Conservation (phyloP, 1,140 invertebrate species). For the Antheraea mylitta region DNA sequence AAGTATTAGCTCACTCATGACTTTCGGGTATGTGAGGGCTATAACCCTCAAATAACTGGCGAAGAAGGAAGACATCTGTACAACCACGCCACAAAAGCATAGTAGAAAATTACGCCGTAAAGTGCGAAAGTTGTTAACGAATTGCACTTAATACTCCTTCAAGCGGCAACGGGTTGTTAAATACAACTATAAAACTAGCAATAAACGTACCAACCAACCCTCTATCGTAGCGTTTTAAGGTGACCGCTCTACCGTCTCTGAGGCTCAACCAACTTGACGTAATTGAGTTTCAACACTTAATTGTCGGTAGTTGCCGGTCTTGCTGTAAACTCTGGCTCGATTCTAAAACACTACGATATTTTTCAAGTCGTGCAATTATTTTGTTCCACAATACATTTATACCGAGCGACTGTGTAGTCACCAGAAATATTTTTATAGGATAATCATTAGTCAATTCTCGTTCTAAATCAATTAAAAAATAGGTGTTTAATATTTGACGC, state of each 20-base stretch:
- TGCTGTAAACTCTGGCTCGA: slow-evolving; percentile 41
- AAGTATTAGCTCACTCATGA: too few relatives aligned
- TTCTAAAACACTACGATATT: slow-evolving; percentile 13
- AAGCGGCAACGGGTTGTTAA: slow-evolving; percentile 3
- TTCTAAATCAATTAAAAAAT: too few relatives aligned
- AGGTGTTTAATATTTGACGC: too few relatives aligned
- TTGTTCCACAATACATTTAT: not conserved
- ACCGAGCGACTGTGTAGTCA: too few relatives aligned
- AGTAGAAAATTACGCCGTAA: not conserved
- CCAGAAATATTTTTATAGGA: too few relatives aligned
- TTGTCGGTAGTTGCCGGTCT: slow-evolving; percentile 59
- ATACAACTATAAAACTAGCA: slow-evolving; percentile 6
- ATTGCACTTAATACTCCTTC: not conserved
- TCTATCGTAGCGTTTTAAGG: slow-evolving; percentile 25
- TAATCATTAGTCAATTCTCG: too few relatives aligned
- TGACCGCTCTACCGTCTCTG: slow-evolving; percentile 6
- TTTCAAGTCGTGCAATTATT: not conserved
- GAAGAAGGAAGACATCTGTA: not conserved
- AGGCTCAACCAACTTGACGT: slow-evolving; percentile 51
- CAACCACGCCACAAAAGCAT: not conserved
- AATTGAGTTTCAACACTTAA: slow-evolving; percentile 68
- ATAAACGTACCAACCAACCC: slow-evolving; percentile 10
- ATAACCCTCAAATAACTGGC: too few relatives aligned
- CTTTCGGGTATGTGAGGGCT: too few relatives aligned
- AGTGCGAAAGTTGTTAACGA: not conserved